A percentile compares a stretch with the other conserved stretches of the same genome.
phyloP scores from a whole-genome alignment of 2,888 invertebrate species.

The Microctonus aethiopoides region DNA sequence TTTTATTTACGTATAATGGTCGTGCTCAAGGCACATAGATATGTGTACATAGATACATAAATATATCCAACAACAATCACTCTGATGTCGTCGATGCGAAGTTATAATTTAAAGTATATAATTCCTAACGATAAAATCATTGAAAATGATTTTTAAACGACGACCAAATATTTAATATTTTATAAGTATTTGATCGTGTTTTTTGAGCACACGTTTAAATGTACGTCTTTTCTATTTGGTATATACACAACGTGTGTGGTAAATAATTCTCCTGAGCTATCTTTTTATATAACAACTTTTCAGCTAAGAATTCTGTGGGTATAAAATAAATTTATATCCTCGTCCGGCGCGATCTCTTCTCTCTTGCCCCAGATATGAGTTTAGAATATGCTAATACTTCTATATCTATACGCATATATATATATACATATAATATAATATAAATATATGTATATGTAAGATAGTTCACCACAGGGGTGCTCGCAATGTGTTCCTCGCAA shows the following conservation, averaged over 20 bases:
- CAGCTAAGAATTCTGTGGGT: not conserved
- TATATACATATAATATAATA: not conserved
- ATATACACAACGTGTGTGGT: conserved; percentile 21
- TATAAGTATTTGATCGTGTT: not conserved
- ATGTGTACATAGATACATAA: conserved; percentile 6
- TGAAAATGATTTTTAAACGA: conserved; percentile 41
- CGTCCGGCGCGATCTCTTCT: conserved; percentile 3
- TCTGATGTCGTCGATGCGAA: conserved; percentile 36
- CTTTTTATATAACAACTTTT: not conserved
- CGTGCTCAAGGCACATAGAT: not conserved
- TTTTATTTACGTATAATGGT: not conserved
- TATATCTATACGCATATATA: not conserved
- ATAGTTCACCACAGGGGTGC: not conserved
- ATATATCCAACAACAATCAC: conserved; percentile 27
- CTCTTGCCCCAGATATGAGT: conserved; percentile 25
- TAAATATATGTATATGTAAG: not conserved
- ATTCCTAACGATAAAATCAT: conserved; percentile 41
- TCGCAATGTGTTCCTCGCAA: not conserved
- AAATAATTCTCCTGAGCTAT: not conserved
- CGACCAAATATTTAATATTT: conserved; percentile 15
- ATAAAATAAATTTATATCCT: conserved; percentile 25
- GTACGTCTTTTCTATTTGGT: not conserved
- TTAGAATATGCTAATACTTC: conserved; percentile 22
- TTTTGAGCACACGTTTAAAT: not conserved
- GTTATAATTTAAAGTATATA: conserved; percentile 37